Evolutionary conservation across 2,888 invertebrate species (phyloP).

Genomic region (Dichetophora obliterata): DNA sequence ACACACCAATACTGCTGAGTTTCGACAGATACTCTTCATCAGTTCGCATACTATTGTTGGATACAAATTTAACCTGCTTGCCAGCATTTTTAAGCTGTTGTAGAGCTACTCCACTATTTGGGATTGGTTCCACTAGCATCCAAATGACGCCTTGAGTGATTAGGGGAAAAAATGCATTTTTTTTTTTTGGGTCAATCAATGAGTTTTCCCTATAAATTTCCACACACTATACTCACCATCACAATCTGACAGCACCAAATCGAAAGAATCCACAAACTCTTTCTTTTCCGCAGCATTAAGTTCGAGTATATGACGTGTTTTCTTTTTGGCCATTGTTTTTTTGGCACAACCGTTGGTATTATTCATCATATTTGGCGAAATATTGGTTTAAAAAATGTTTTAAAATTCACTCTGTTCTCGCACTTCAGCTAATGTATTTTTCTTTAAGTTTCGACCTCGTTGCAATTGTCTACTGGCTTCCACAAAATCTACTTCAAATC

Average conservation of each 20-base stretch:
- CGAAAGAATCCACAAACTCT: slow-evolving; percentile 69
- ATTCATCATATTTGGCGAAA: not conserved
- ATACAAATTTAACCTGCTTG: slow-evolving; percentile 64
- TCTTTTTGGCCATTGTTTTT: not conserved
- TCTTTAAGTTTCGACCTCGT: not conserved
- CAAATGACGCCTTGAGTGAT: slow-evolving; percentile 68
- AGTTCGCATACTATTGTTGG: slow-evolving; percentile 63
- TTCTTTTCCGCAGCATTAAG: slow-evolving; percentile 53
- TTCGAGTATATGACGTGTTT: slow-evolving; percentile 44
- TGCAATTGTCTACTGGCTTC: not conserved
- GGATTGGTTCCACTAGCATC: slow-evolving; percentile 59
- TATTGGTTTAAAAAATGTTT: not conserved
- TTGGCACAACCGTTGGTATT: not conserved
- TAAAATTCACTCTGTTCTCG: no score
- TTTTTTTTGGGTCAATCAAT: not conserved
- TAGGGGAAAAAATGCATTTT: not conserved
- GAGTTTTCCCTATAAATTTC: not conserved
- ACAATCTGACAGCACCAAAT: slow-evolving; percentile 73
- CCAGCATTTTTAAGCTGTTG: slow-evolving; percentile 62
- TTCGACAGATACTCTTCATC: slow-evolving; percentile 56
- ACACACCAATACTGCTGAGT: slow-evolving; percentile 52
- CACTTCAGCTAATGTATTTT: not conserved
- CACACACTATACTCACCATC: slow-evolving; percentile 69
- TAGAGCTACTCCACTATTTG: slow-evolving; percentile 62
- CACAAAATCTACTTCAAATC: slow-evolving; percentile 6